Base-by-base conservation (phyloP, 1,140 invertebrate species). In the Cotesia chilonis region DNA sequence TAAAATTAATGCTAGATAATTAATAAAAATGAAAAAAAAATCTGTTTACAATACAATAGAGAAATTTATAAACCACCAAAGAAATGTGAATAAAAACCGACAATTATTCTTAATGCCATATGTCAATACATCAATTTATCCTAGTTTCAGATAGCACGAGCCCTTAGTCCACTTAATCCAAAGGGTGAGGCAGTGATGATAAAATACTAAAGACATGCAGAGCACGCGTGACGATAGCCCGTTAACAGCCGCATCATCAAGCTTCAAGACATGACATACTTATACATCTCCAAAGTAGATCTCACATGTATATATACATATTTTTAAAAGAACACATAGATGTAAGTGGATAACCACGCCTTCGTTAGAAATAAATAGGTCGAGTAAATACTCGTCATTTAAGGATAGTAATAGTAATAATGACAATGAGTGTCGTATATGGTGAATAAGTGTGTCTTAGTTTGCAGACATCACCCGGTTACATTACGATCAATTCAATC, bases 371-470 rank as follows among this genome's bases (percentile, higher is more conserved):
- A 60, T 66, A 75, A 72, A 69, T 75, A 60, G 74, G 74, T 75
- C 74, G 69, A 20, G 55, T 61, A 70, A 75, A 72, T 70, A 72
- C 71, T 70, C 70, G 63, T 65, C 70, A 65, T 70, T 72, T 75
- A 20, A 14, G 28, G 41, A 47, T 47, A 47, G 41, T 47, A 47
- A 47, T 28, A 28, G 28, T 28, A 28, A 28, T 28, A 28, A 28
- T 28, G 28, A 28, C 28, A 28, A 28, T 28, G 28, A 28, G 28
- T 28, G 28, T 28, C 28, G 28, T 28, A 3, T 28, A 1, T 28
- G 28, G 28, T 47, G 41, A 47, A 10, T 47, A 47, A 47, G 41
- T 47, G 7, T 47, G 41, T 47, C 41, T 47, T 47, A 47, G 41
- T 9, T 7, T 28, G 12, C 28, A 35, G 7, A 37, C 37, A 35